Evolutionary conservation across 2,888 invertebrate species (phyloP).

Genomic region (Galeruca laticollis): DNA sequence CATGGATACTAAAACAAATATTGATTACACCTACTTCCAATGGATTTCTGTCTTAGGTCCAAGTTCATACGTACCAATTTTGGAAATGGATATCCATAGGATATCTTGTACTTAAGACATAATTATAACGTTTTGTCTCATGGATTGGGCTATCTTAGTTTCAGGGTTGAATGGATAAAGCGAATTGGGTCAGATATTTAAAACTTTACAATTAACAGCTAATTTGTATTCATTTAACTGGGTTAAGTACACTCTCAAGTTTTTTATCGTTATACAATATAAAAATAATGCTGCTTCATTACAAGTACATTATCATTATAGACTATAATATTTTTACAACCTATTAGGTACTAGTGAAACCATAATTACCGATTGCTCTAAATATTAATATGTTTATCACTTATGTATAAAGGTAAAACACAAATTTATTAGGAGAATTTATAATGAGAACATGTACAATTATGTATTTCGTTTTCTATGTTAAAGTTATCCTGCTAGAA

Average conservation of each 20-base stretch:
- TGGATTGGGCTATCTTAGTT: conserved; percentile 14
- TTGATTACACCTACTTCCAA: too few relatives aligned
- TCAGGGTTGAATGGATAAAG: conserved; percentile 43
- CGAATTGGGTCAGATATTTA: conserved; percentile 35
- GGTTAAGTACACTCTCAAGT: conserved; percentile 20
- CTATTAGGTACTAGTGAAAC: not conserved
- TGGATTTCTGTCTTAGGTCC: too few relatives aligned
- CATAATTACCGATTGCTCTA: not conserved
- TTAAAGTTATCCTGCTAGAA: too few relatives aligned
- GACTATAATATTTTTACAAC: not conserved
- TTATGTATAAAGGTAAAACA: not conserved
- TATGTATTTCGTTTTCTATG: not conserved
- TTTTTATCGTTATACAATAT: conserved; percentile 20
- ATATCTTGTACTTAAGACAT: too few relatives aligned
- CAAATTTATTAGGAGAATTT: not conserved
- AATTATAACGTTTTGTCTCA: not conserved
- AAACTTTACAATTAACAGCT: conserved; percentile 17
- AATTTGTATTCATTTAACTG: conserved; percentile 21
- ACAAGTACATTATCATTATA: conserved; percentile 3
- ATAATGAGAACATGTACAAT: not conserved
- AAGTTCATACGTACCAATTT: too few relatives aligned
- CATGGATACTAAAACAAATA: too few relatives aligned
- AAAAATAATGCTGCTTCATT: conserved; percentile 37
- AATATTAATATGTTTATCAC: not conserved
- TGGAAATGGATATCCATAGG: too few relatives aligned